Evolutionary conservation across 2,888 invertebrate genomes (phyloP).

Genomic region (Blastobasis lacticolella): DNA sequence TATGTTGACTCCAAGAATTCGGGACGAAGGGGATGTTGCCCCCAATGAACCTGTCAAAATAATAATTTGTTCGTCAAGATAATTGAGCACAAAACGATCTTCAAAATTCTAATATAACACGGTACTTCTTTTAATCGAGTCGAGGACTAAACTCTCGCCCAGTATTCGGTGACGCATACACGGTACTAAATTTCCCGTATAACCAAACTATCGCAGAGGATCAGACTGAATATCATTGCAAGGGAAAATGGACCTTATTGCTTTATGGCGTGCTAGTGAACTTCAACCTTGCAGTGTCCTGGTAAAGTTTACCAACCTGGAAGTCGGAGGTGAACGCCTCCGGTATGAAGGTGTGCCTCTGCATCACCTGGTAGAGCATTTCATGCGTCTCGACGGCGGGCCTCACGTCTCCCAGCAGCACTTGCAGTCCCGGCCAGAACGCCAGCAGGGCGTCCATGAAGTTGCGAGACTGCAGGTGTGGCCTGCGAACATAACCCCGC

Average conservation of each 20-base stretch:
- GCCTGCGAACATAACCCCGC: slow-evolving; percentile 61
- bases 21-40: slow-evolving; percentile 95
- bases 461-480: slow-evolving; percentile 93
- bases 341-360: slow-evolving; percentile 97
- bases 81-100: too few species aligned
- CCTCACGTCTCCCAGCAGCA: slow-evolving; percentile 90
- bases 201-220: too few species aligned
- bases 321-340: slow-evolving; percentile 99
- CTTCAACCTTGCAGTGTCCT: not conserved
- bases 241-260: too few species aligned
- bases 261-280: too few species aligned
- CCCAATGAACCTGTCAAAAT: slow-evolving; percentile 90
- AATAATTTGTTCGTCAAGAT: not conserved
- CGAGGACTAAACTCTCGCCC: too few species aligned
- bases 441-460: slow-evolving; percentile 98
- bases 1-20: slow-evolving; percentile 99
- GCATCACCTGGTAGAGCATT: slow-evolving; percentile 98
- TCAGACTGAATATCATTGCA: too few species aligned
- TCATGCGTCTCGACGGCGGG: slow-evolving; percentile 99
- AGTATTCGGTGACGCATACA: too few species aligned
- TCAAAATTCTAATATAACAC: too few species aligned
- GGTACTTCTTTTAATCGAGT: too few species aligned
- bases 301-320: slow-evolving; percentile 67
- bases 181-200: too few species aligned
- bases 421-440: slow-evolving; percentile 98